A percentile compares a stretch with the other conserved stretches of the same genome.
phyloP scores from a whole-genome alignment of 1,140 invertebrate genomes.

The Bombus haemorrhoidalis region DNA sequence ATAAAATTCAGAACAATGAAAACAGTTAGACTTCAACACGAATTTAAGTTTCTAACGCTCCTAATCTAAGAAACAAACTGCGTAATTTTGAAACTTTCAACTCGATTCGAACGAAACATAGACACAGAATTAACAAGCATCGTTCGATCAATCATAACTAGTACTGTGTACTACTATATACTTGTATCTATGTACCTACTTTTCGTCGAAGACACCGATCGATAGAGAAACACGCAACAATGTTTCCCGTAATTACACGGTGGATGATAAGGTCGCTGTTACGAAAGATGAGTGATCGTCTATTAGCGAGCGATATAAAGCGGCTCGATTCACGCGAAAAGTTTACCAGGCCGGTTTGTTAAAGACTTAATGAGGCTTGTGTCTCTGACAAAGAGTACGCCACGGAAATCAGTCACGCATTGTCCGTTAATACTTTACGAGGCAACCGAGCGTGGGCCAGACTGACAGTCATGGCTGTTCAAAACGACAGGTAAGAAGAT shows the following conservation, averaged over 20 bases:
- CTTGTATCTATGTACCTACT: too few species aligned
- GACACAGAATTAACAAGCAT: background rate
- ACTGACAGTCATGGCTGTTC: conserved; percentile 59
- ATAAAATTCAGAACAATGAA: too few species aligned
- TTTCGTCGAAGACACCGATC: background rate
- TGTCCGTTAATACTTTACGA: conserved; percentile 61
- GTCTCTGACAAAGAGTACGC: conserved; percentile 49
- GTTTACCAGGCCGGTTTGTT: conserved; percentile 33
- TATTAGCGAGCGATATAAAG: conserved; percentile 8
- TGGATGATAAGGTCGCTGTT: background rate
- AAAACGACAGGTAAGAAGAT: conserved; percentile 58
- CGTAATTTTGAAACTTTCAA: background rate
- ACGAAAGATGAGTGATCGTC: conserved; percentile 5
- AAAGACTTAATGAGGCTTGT: conserved; percentile 56
- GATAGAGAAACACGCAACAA: background rate
- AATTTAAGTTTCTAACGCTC: background rate
- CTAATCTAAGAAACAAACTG: background rate
- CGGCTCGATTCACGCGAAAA: background rate
- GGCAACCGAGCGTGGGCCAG: conserved; percentile 47
- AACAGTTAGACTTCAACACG: too few species aligned
- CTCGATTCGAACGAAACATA: background rate
- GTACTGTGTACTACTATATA: too few species aligned
- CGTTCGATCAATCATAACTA: background rate
- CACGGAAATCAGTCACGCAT: conserved; percentile 60
- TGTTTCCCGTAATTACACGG: conserved; percentile 12